Evolutionary conservation across 2,797 vertebrate species (phyloP).

Genomic region (Perodicticus potto): DNA sequence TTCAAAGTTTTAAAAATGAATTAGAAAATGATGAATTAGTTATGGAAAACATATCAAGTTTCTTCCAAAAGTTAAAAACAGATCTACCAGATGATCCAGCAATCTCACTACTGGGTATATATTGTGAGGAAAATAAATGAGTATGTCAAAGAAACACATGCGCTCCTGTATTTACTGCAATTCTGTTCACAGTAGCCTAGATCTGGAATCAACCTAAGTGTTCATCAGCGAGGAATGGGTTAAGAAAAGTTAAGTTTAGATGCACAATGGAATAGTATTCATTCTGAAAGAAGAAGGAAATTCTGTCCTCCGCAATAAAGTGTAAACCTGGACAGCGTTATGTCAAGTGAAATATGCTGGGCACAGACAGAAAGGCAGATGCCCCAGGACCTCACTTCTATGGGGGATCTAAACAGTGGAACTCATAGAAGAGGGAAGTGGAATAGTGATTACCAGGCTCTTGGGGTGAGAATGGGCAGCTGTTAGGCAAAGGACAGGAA

Average conservation of each 20-base stretch:
- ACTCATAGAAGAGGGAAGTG: neutral
- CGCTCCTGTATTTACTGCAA: neutral
- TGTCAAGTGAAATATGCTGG: neutral
- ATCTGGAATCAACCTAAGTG: neutral
- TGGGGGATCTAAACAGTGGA: neutral
- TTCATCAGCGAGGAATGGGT: neutral
- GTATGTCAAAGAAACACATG: neutral
- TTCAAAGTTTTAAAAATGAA: constrained; percentile 43
- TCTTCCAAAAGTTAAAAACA: neutral
- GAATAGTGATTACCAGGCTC: neutral
- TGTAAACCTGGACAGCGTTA: neutral
- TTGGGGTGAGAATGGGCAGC: too few relatives aligned
- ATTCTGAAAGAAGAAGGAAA: neutral
- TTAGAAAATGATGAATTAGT: constrained; percentile 33
- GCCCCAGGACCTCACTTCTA: neutral
- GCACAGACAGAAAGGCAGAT: neutral
- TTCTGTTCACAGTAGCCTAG: neutral
- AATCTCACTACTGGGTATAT: neutral
- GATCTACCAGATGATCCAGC: neutral
- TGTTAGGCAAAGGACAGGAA: neutral
- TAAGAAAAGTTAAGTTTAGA: neutral
- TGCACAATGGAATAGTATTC: neutral
- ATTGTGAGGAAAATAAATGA: neutral
- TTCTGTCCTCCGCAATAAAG: neutral
- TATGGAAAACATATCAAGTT: neutral